Evolutionary conservation across 2,113 vertebrate genomes (phyloP).

Genomic region (Scytalopus superciliaris): DNA sequence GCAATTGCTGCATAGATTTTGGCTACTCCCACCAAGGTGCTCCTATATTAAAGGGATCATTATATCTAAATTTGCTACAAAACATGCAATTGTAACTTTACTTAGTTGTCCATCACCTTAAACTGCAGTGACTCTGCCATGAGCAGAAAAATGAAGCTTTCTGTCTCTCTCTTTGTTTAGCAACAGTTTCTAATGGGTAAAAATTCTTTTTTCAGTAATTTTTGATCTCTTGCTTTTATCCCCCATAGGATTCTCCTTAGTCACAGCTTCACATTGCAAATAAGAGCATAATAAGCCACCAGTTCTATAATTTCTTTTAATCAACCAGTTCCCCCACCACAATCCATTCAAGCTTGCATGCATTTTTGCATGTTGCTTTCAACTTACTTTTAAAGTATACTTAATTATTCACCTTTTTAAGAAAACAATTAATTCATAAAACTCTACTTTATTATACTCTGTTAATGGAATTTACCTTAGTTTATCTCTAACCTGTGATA

Average conservation of each 20-base stretch:
- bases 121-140: background rate
- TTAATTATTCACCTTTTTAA: background rate
- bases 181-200: background rate
- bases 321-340: background rate
- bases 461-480: background rate
- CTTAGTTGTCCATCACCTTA: background rate
- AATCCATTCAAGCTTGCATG: background rate
- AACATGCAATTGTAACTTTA: background rate
- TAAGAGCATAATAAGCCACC: background rate
- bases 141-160: background rate
- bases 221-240: background rate
- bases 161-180: background rate
- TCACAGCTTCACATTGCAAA: constrained; percentile 5
- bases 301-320: background rate
- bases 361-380: background rate
- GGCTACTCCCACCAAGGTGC: background rate
- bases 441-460: background rate
- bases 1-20: background rate
- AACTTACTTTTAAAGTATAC: background rate
- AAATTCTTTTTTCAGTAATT: background rate
- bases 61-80: background rate
- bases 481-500: background rate
- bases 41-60: background rate
- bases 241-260: background rate
- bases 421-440: background rate